Percentiles rank a stretch among this genome's conserved stretches.
Conservation (phyloP, 2,113 vertebrate species). For the Dermatemys mawii region DNA sequence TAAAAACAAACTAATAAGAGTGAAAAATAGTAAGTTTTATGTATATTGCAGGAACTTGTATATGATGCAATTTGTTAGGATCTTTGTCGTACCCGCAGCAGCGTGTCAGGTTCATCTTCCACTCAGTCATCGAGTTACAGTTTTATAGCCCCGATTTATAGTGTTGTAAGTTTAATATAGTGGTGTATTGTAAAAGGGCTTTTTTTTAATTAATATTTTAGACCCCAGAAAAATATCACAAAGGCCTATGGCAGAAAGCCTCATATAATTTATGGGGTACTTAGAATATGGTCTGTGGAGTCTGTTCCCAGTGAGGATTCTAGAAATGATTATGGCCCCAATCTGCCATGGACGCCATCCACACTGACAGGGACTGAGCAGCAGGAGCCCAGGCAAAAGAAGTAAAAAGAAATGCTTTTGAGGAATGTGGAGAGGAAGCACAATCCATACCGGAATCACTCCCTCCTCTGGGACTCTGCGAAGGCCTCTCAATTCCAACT, state of each 20-base stretch:
- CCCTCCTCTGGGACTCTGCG: not conserved
- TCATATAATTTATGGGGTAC: not conserved
- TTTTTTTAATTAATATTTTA: constrained; percentile 44
- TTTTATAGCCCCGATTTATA: constrained; percentile 63
- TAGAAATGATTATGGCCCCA: not conserved
- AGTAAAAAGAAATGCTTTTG: not conserved
- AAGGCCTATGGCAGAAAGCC: not conserved
- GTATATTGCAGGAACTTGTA: constrained; percentile 37
- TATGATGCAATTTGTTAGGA: constrained; percentile 56
- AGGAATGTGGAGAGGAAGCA: not conserved
- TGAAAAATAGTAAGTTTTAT: constrained; percentile 50
- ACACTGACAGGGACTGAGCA: not conserved
- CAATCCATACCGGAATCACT: not conserved
- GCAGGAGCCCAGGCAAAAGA: not conserved
- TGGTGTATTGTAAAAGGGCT: constrained; percentile 23
- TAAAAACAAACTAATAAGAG: constrained; percentile 51
- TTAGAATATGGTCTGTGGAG: not conserved
- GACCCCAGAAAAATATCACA: not conserved
- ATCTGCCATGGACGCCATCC: not conserved
- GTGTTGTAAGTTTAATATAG: constrained; percentile 58
- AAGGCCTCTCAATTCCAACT: not conserved
- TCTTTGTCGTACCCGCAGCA: not conserved
- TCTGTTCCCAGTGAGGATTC: fast-evolving
- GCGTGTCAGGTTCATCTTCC: not conserved
- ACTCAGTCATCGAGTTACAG: constrained; percentile 39